Evolutionary conservation across 2,113 vertebrate species (phyloP).

Genomic region (Paracanthobrama guichenoti): DNA sequence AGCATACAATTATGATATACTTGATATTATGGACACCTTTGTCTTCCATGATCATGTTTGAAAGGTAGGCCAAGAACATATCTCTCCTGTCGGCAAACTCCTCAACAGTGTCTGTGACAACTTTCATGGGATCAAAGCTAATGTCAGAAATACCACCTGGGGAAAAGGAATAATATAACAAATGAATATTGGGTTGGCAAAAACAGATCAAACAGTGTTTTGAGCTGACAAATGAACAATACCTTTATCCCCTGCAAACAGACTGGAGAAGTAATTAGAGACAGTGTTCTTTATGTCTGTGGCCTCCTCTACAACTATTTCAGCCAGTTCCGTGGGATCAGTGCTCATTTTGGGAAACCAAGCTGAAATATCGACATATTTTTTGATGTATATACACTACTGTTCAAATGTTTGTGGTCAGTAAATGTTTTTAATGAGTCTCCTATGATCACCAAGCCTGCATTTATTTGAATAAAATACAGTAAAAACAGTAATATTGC

Average conservation of each 20-base stretch:
- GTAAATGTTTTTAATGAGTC: neutral
- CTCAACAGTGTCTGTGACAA: slow-evolving; percentile 70
- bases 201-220: neutral
- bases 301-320: slow-evolving; percentile 62
- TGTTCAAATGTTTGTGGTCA: neutral
- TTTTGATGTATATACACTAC: neutral
- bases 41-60: slow-evolving; percentile 70
- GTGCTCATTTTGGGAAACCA: slow-evolving; percentile 59
- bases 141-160: slow-evolving; percentile 69
- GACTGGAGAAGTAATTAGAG: slow-evolving; percentile 57
- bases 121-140: slow-evolving; percentile 72
- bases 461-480: neutral
- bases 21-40: slow-evolving; percentile 64
- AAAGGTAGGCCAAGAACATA: slow-evolving; percentile 70
- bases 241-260: slow-evolving; percentile 66
- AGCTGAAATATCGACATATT: slow-evolving; percentile 4
- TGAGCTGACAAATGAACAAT: neutral
- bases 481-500: neutral
- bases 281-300: slow-evolving; percentile 65
- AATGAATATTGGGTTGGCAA: neutral
- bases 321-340: slow-evolving; percentile 63
- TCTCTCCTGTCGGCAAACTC: slow-evolving; percentile 72
- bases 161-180: neutral
- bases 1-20: neutral
- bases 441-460: neutral